Percentiles rank a stretch among this genome's conserved stretches.
Evolutionary conservation across 1,140 invertebrate species (phyloP).

Genomic region (Drosophila melanica): DNA sequence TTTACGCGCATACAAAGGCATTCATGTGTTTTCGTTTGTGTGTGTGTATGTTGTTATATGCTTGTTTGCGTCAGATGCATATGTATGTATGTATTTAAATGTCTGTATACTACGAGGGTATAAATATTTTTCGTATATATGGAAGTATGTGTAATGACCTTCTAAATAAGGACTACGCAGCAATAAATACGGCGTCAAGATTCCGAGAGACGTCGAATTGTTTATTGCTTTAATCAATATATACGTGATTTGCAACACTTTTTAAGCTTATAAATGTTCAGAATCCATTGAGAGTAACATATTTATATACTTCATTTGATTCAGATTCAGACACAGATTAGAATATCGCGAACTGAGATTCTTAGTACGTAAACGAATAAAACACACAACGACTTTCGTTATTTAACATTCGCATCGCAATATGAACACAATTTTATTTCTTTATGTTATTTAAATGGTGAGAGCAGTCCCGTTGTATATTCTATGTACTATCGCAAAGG

Average conservation of each 20-base stretch:
- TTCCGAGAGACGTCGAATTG: conserved; percentile 26
- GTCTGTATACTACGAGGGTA: conserved; percentile 17
- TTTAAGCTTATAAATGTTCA: conserved; percentile 44
- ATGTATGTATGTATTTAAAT: conserved; percentile 8
- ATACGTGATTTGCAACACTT: conserved; percentile 22
- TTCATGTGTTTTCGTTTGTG: conserved; percentile 6
- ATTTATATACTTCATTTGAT: conserved; percentile 43
- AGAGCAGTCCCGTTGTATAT: no score
- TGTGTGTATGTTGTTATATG: background rate
- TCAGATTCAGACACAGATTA: conserved; percentile 6
- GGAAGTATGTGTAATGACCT: conserved; percentile 34
- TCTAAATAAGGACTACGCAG: conserved; percentile 45
- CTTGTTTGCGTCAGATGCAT: background rate
- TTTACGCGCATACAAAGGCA: conserved; percentile 14
- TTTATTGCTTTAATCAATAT: conserved; percentile 18
- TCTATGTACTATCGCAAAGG: background rate
- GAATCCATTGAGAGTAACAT: conserved; percentile 48
- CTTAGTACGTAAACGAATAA: background rate
- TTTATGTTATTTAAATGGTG: no score
- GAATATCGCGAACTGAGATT: background rate
- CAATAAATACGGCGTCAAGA: conserved; percentile 50
- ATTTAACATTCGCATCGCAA: background rate
- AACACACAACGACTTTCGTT: background rate
- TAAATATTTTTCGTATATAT: conserved; percentile 5
- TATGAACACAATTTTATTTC: background rate